Evolutionary conservation across 2,888 invertebrate species (phyloP), one percentile per base, ranked within the genome.

Genomic region (Azorinus chamasolen): DNA sequence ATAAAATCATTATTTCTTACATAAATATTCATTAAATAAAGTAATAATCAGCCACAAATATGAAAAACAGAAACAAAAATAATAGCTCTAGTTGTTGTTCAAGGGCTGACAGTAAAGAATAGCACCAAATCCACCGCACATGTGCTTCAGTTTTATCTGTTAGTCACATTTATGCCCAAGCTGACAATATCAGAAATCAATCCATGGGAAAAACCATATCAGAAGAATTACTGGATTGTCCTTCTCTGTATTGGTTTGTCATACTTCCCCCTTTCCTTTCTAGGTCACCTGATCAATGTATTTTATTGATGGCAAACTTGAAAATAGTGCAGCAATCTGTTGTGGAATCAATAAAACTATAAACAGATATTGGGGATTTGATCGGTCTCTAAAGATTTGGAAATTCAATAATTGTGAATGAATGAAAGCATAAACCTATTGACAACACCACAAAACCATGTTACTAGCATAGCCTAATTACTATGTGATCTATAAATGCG

Each of bases 361-460:
- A 73, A 70, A 68, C 32, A 25, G 50, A 46, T 59, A 59, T 46
- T 32, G 18, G 39, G 50, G 51, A 58, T 79, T 65, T 62, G 69
- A 79, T 55, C 54, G 66, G 66, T 79, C 73, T 62, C 73, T 43
- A 50, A 73, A 74, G 73, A 79, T 74, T 79, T 79, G 77, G 61
- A 77, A 77, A 77, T 72, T 77, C 77, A 77, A 77, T 77, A 77
- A 77, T 72, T 77, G 68, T 77, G 71, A 77, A 77, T 77, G 77
- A 77, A 77, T 63, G 59, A 32, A 32, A 32, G 10, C 10, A 32
- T 32, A 32, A 32, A 32, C 32, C 32, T 32, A 32, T 32, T 10
- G 32, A 32, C 32, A 32, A 32, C 4, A 32, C 32, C 32, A 10
- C 10, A 32, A 32, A 32, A 6, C 4, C 32, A 10, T 32, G 4